Evolutionary conservation across 1,140 invertebrate genomes (phyloP), one percentile per base, ranked within the genome.

Genomic region (Drosophila willistoni): DNA sequence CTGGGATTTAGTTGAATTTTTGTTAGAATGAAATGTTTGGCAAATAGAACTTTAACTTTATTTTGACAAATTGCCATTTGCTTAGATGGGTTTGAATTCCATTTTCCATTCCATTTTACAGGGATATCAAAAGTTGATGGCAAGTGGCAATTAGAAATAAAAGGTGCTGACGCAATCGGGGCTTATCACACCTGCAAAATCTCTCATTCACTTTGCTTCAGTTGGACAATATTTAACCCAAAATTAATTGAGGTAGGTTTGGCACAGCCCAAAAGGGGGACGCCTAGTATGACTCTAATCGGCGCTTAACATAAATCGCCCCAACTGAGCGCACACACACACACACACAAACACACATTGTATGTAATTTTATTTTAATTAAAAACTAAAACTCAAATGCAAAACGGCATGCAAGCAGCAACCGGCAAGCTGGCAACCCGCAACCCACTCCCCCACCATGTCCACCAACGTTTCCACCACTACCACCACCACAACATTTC

Each of bases 271-370:
- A 60, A 33, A 14, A 29, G 44, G 14, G 14, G 44, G 14, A 47
- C 51, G 19, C 60, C 44, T 13, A 39, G 47, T 39, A 47, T 44
- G 42, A 55, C 65, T 77, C 70, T 80, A 87, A 90, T 80, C 73
- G 84, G 47, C 85, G 85, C 81, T 90, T 90, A 83, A 77, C 82
- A 86, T 71, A 82, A 83, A 86, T 85, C 73, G 81, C 81, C 81
- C 57, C 22, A 34, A 34, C 39, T 67, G 69, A 77, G 77, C 60
- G 66, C 64, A 64, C 44, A 12, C 44, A 47, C 17, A 47, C 17
- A 47, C 44, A 7, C 3, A 47, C 42, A 47, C 7, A 47, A 0
- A 47, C 42, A 47, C 14, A 47, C 36, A 39, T 39, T 51, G 42
- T 55, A 36, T 85, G 82, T 81, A 81, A 85, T 84, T 84, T 84